Evolutionary conservation across 2,797 vertebrate species (phyloP), one percentile per base, ranked within the genome.

Genomic region (Helostoma temminkii): DNA sequence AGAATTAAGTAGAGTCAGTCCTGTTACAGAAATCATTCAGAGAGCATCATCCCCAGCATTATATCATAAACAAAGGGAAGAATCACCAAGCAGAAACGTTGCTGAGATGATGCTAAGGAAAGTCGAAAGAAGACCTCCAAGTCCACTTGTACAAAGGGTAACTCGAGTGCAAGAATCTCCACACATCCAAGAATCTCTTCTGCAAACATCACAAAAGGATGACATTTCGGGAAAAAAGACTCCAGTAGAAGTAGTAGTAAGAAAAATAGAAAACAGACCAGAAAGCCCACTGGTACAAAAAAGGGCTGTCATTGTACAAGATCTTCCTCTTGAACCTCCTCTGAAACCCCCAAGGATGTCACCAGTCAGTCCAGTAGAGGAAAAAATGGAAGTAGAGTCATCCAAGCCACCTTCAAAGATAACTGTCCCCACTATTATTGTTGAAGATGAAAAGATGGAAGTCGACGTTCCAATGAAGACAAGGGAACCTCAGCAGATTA

Each of bases 91-190:
- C 66, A 91, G 82, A 78, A 92, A 88, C 70, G 52, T 87, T 46
- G 36, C 88, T 15, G 93, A 94, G 49, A 88, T 91, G 88, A 85
- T 90, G 10, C 53, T 92, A 65, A 92, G 90, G 6, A 94, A 89
- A 55, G 86, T 93, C 18, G 93, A 94, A 34, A 89, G 81, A 68
- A 92, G 93, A 67, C 92, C 93, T 53, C 86, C 87, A 3, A 95
- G 94, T 85, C 94, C 94, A 0, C 88, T 94, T 2, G 89, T 94
- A 36, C 93, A 95, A 80, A 92, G 90, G 48, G 89, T 92, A 49
- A 85, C 88, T 49, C 81, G 90, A 70, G 86, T 89, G 61, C 92
- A 92, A 70, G 94, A 95, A 74, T 76, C 85, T 5, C 64, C 78
- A 5, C 79, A 80, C 49, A 47, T 66, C 37, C 88, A 85, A 52